These are phyloP conservation scores for Halcyon malimbica DNA, from an alignment of 2,113 vertebrate genomes.

Conservation along the genomic window DNA sequence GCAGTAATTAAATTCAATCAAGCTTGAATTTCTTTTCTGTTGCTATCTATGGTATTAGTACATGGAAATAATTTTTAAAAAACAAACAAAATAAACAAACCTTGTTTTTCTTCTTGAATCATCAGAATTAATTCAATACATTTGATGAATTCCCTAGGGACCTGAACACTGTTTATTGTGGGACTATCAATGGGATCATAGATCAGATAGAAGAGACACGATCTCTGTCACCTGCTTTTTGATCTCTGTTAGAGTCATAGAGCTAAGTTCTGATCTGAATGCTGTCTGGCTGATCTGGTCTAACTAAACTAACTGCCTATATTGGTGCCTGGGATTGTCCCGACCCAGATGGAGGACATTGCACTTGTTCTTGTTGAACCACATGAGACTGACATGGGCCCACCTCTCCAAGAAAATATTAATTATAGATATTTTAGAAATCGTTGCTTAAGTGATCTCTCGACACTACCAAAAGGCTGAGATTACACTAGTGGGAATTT, in stretches of 20 bases:
- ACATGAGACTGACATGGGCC: too few relatives aligned
- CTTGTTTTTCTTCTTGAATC: background rate
- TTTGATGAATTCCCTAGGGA: background rate
- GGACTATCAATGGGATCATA: background rate
- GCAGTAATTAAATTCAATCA: background rate
- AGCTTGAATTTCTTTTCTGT: background rate
- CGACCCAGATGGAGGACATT: too few relatives aligned
- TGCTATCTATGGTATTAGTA: background rate
- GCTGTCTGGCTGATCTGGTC: background rate
- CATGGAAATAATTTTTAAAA: background rate
- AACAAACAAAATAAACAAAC: background rate
- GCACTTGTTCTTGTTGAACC: too few relatives aligned
- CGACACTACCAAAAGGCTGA: background rate
- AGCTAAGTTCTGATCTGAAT: background rate
- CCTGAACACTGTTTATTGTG: background rate
- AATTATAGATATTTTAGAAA: background rate
- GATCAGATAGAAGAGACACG: background rate
- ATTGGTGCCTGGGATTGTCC: too few relatives aligned
- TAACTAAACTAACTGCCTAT: background rate
- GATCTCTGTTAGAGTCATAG: background rate
- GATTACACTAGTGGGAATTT: background rate
- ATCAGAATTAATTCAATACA: background rate
- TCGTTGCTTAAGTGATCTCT: background rate
- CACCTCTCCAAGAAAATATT: background rate
- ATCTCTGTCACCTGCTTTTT: background rate